Evolutionary conservation across 2,797 vertebrate genomes (phyloP), one percentile per base, ranked within the genome.

Genomic region (Pseudochaenichthys georgianus): DNA sequence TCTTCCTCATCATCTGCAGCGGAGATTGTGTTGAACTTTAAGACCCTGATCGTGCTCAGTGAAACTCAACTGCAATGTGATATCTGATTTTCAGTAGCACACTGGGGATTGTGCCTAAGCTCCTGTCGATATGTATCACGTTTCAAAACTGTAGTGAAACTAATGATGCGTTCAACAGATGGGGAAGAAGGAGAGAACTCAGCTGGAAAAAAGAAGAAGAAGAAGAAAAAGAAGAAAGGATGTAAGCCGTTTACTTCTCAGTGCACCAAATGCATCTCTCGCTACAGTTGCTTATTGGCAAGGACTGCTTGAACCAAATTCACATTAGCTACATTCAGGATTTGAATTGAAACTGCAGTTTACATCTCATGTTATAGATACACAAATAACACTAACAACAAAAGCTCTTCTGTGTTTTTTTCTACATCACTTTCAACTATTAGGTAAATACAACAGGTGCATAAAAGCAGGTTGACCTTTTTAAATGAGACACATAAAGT

Each of bases 201-300:
- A 69, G 62, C 94, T 65, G 97, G 96, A 64, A 99, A 98, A 78
- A 99, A 97, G 83, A 99, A 99, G 88, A 99, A 97, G 80, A 99
- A 97, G 84, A 99, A 98, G 90, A 99, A 99, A 93, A 99, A 98
- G 94, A 99, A 98, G 95, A 98, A 95, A 95, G 96, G 96, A 91
- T 86, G 98, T 99, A 94, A 94, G 96, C 8, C 16, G 0, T 17
- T 48, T 50, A 54, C 51, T 16, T 13, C 21, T 48, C 9, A n/a
- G 12, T 55, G 70, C 61, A 76, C 47, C 13, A 60, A 76, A 23
- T 60, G 5, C 15, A 43, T 62, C 54, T 73, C 19, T 21, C 50
- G 17, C 19, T 28, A 17, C 57, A 48, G 13, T 65, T 9, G 3
- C 38, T 52, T 19, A 50, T 1, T 48, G 31, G 13, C 38, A 67